Percentiles rank a stretch among this genome's conserved stretches.
Evolutionary conservation across 2,888 invertebrate species (phyloP).

Genomic region (Macaria liturata): DNA sequence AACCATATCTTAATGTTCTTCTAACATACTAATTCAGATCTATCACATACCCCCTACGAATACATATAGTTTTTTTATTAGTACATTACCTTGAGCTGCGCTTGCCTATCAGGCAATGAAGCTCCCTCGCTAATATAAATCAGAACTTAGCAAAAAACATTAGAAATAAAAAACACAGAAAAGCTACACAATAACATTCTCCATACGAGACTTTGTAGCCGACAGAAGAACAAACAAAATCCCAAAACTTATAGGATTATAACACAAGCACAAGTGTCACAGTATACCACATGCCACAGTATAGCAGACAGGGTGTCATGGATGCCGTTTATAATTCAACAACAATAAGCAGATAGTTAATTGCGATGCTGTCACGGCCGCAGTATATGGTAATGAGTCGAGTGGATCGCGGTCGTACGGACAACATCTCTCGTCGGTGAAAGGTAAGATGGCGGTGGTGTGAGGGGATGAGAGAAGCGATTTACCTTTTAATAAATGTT

Average conservation of each 20-base stretch:
- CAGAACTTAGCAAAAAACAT: too few species aligned
- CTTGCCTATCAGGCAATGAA: too few species aligned
- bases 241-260: neutral
- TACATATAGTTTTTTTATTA: too few species aligned
- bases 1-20: too few species aligned
- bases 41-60: too few species aligned
- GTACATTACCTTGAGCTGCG: too few species aligned
- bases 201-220: too few species aligned
- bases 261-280: conserved; percentile 27
- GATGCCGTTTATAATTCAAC: conserved; percentile 80
- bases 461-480: conserved; percentile 35
- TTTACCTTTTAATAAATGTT: neutral
- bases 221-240: neutral
- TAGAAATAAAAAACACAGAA: too few species aligned
- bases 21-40: too few species aligned
- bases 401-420: conserved; percentile 77
- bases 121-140: too few species aligned
- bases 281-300: conserved; percentile 19
- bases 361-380: conserved; percentile 81
- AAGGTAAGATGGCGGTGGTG: conserved; percentile 66
- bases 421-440: conserved; percentile 82
- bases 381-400: conserved; percentile 83
- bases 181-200: too few species aligned
- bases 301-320: conserved; percentile 51
- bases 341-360: conserved; percentile 83